These are phyloP conservation scores for Enteromius treurensis DNA, from an alignment of 2,797 vertebrate genomes.

Conservation along the genomic window DNA sequence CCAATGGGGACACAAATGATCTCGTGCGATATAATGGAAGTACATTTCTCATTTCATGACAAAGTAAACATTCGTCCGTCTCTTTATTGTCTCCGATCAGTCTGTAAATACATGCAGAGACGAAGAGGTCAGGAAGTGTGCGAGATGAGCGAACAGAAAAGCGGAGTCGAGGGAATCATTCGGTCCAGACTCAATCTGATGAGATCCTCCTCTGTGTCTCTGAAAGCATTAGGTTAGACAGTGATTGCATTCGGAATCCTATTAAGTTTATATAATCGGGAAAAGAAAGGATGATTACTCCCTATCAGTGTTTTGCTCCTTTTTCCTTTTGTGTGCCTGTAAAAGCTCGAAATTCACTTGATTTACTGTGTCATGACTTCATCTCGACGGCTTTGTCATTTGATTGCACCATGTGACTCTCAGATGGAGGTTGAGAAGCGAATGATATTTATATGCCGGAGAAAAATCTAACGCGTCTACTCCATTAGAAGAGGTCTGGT, in stretches of 20 bases:
- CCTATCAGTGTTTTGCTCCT: conserved; percentile 29
- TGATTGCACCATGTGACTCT: conserved; percentile 29
- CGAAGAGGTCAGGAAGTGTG: conserved; percentile 38
- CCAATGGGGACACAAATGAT: conserved; percentile 73
- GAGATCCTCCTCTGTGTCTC: conserved; percentile 47
- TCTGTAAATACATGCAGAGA: conserved; percentile 35
- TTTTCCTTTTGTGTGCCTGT: conserved; percentile 28
- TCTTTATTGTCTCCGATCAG: conserved; percentile 39
- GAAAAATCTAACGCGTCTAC: not conserved
- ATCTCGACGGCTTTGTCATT: conserved; percentile 32
- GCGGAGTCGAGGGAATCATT: conserved; percentile 20
- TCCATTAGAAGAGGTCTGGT: conserved; percentile 42
- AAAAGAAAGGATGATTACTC: conserved; percentile 54
- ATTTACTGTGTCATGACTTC: conserved; percentile 45
- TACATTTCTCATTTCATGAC: conserved; percentile 70
- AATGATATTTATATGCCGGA: conserved; percentile 17
- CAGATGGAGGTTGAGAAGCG: conserved; percentile 17
- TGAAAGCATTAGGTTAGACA: conserved; percentile 47
- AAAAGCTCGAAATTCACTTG: conserved; percentile 33
- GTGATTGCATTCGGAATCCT: conserved; percentile 40
- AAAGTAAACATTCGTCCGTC: conserved; percentile 65
- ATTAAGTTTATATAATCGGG: conserved; percentile 46
- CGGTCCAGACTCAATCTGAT: conserved; percentile 42
- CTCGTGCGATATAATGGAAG: conserved; percentile 63
- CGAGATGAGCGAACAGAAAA: conserved; percentile 42